A percentile compares a stretch with the other conserved stretches of the same genome.
phyloP scores from a whole-genome alignment of 2,888 invertebrate species.

The Leistus spinibarbis region DNA sequence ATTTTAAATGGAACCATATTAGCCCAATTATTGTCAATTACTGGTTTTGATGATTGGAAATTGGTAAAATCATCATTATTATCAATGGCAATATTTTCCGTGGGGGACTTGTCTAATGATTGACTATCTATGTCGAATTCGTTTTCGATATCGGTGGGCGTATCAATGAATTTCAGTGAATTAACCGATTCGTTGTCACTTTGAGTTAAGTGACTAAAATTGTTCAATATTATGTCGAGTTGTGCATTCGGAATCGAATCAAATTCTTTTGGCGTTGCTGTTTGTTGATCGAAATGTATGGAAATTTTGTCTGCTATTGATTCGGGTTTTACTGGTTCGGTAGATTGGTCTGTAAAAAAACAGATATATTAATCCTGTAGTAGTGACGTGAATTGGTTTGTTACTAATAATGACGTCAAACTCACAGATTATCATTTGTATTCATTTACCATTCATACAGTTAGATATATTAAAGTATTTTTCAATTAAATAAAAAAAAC shows the following conservation, averaged over 20 bases:
- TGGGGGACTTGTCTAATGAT: slow-evolving; percentile 19
- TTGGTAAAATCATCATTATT: slow-evolving; percentile 60
- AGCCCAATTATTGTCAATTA: slow-evolving; percentile 23
- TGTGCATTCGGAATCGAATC: not conserved
- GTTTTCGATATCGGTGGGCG: slow-evolving; percentile 28
- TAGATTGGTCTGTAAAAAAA: slow-evolving; percentile 22
- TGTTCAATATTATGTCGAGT: slow-evolving; percentile 14
- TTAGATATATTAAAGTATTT: too few species aligned
- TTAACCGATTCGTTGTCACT: slow-evolving; percentile 47
- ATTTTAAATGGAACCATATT: slow-evolving; percentile 13
- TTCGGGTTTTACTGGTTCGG: slow-evolving; percentile 23
- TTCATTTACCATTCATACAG: too few species aligned
- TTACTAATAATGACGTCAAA: not conserved
- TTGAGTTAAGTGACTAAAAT: slow-evolving; percentile 15
- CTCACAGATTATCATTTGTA: too few species aligned
- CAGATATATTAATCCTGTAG: not conserved
- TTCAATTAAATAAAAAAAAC: too few species aligned
- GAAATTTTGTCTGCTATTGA: slow-evolving; percentile 15
- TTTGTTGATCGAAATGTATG: slow-evolving; percentile 10
- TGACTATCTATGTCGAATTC: slow-evolving; percentile 16
- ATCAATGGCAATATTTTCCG: slow-evolving; percentile 28
- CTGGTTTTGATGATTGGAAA: slow-evolving; percentile 54
- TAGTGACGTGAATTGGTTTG: not conserved
- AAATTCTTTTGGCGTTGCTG: not conserved
- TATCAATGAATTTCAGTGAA: slow-evolving; percentile 46